Evolutionary conservation across 2,797 vertebrate genomes (phyloP), one percentile per base, ranked within the genome.

Genomic region (Etheostoma nigrum): DNA sequence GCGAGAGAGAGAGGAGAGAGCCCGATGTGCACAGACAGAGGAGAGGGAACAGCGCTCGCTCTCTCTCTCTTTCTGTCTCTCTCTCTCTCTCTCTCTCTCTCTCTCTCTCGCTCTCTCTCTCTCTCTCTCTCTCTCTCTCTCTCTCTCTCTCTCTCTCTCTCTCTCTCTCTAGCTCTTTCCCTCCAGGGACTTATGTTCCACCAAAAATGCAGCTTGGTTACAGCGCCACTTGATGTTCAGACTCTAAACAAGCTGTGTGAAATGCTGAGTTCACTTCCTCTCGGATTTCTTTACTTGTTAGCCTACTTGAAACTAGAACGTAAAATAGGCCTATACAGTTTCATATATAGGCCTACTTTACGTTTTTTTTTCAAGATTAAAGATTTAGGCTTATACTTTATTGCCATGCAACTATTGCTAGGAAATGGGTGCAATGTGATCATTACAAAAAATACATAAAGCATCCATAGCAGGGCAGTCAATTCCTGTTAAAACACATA

Each of bases 141-240:
- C 62, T 52, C 72, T 62, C 73, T 73, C 64, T 48, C 73, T 61
- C 77, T 52, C 57, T 47, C 79, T 61, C 79, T 45, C 44, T 30
- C 1, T 62, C 40, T 53, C 67, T 53, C 69, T 65, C 74, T 75
- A 53, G 13, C 69, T 58, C 78, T 65, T 76, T 61, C 65, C 30
- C 83, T 67, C 79, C 64, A 25, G 67, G 84, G 83, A 47, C 74
- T 85, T 83, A 25, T 14, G 67, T 51, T 59, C 51, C 60, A 44
- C n/a, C 15, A 12, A 44, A 74, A 49, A 61, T 4, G 74, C 11
- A 66, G 40, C 45, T 83, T 78, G 87, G 72, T 58, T 72, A 76
- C 69, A 92, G 83, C 91, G 91, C 88, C 94, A 80, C 81, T 91
- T 81, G 89, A 61, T 47, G 89, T 49, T 49, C 0, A 63, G 1